These are phyloP conservation scores for Rattus rattus DNA, from an alignment of 2,113 vertebrate genomes.

Conservation along the genomic window DNA sequence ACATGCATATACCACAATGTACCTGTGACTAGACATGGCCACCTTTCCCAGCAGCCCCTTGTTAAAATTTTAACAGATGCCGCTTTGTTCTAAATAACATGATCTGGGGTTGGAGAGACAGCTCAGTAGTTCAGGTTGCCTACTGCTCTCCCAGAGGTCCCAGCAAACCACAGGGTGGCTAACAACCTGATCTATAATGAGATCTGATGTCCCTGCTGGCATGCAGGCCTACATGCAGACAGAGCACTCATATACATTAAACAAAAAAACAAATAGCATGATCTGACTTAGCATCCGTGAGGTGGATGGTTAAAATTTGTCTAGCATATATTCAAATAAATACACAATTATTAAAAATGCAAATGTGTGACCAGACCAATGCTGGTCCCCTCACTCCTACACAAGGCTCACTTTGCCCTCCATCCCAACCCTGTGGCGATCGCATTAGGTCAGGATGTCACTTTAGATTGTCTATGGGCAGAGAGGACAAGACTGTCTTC, in stretches of 20 bases:
- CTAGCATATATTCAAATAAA: neutral
- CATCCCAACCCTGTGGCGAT: too few species aligned
- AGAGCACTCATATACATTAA: neutral
- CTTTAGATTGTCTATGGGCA: neutral
- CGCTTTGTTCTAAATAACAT: neutral
- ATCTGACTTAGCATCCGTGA: rapidly evolving
- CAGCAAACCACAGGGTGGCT: neutral
- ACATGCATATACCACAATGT: too few species aligned
- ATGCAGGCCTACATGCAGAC: neutral
- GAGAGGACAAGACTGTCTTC: neutral
- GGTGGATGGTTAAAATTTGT: rapidly evolving
- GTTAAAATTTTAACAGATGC: neutral
- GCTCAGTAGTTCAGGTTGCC: neutral
- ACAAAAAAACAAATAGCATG: neutral
- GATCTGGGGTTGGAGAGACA: neutral
- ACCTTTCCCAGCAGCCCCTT: neutral
- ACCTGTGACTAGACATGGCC: rapidly evolving
- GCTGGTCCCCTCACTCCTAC: rapidly evolving
- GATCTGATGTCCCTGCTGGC: neutral
- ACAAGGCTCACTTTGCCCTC: rapidly evolving
- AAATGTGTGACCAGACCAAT: neutral
- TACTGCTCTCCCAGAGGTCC: neutral
- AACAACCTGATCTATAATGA: neutral
- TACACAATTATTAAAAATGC: rapidly evolving
- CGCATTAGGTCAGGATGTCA: neutral